phyloP scores from a whole-genome alignment of 1,140 invertebrate species.

The Drosophila bifasciata region DNA sequence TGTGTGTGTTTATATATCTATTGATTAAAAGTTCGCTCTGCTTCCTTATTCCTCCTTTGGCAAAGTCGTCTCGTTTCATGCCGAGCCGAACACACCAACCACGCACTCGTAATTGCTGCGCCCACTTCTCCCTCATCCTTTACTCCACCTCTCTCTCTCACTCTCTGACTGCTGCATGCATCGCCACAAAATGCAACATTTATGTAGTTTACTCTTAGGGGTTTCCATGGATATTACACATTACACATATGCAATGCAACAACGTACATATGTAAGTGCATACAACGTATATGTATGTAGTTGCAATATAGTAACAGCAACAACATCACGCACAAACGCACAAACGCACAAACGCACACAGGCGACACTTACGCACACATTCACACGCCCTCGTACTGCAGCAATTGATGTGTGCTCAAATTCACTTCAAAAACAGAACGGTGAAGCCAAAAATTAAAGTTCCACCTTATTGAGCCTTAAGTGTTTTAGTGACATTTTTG shows the following conservation, averaged over 20 bases:
- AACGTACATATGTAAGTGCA: too few species aligned
- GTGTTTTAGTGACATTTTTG: too few species aligned
- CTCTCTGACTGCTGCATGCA: slow-evolving; percentile 6
- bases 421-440: background rate
- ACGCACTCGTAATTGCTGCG: slow-evolving; percentile 60
- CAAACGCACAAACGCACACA: too few species aligned
- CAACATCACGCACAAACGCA: too few species aligned
- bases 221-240: background rate
- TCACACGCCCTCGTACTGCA: too few species aligned
- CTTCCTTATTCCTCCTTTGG: slow-evolving; percentile 60
- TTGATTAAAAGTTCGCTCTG: slow-evolving; percentile 75
- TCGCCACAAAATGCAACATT: slow-evolving; percentile 34
- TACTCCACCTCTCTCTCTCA: background rate
- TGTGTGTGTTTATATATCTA: slow-evolving; percentile 65
- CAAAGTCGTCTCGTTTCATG: slow-evolving; percentile 27
- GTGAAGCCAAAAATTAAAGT: background rate
- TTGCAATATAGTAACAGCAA: too few species aligned
- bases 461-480: too few species aligned
- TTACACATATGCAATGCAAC: too few species aligned
- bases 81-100: slow-evolving; percentile 10
- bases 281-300: too few species aligned
- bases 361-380: too few species aligned
- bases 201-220: slow-evolving; percentile 18
- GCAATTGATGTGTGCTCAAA: too few species aligned
- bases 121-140: slow-evolving; percentile 40